phyloP scores from a whole-genome alignment of 2,113 vertebrate genomes.

The Heteronetta atricapilla region DNA sequence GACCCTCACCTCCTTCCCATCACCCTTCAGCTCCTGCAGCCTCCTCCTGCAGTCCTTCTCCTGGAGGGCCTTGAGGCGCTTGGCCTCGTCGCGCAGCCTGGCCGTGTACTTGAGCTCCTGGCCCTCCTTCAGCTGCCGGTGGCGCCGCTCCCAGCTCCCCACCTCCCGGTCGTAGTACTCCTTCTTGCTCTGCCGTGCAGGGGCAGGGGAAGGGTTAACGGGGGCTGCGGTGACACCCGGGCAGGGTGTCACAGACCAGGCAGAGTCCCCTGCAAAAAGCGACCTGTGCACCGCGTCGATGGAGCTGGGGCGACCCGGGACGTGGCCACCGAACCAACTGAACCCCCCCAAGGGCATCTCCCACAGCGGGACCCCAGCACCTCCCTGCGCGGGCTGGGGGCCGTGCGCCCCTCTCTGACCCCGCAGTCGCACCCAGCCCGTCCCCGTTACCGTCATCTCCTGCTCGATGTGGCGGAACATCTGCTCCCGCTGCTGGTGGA shows the following conservation, averaged over 20 bases:
- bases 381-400: not conserved
- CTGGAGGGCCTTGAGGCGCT: slow-evolving; percentile 73
- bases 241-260: too few relatives aligned
- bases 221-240: not conserved
- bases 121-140: slow-evolving; percentile 55
- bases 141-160: slow-evolving; percentile 65
- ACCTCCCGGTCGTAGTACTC: slow-evolving; percentile 75
- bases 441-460: slow-evolving; percentile 74
- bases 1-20: slow-evolving; percentile 67
- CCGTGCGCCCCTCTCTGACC: not conserved
- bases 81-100: slow-evolving; percentile 67
- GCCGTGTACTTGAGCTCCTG: slow-evolving; percentile 68
- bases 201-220: not conserved
- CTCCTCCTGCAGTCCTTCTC: slow-evolving; percentile 61
- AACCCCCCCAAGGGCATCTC: not conserved
- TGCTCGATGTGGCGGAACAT: slow-evolving; percentile 79
- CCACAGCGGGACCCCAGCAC: not conserved
- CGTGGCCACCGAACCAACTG: not conserved
- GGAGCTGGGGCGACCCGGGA: too few relatives aligned
- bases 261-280: too few relatives aligned
- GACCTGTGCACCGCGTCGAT: too few relatives aligned
- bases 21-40: slow-evolving; percentile 31
- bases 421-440: too few relatives aligned
- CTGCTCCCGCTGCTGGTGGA: slow-evolving; percentile 77
- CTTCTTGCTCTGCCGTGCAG: slow-evolving; percentile 71